A percentile compares a stretch with the other conserved stretches of the same genome.
These are phyloP conservation scores for Electrona antarctica DNA, from an alignment of 2,113 vertebrate species.

Conservation along the genomic window DNA sequence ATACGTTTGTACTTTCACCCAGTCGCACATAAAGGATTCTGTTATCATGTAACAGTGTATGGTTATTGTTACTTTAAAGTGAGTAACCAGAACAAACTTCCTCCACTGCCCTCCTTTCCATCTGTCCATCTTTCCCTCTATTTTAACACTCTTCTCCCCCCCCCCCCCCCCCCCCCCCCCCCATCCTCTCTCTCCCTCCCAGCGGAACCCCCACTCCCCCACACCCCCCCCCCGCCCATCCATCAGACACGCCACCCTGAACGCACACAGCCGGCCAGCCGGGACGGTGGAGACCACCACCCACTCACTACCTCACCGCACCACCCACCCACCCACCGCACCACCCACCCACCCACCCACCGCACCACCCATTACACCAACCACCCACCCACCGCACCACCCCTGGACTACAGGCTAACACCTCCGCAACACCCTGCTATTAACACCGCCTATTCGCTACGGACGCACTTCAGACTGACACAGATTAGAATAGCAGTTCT, in stretches of 20 bases:
- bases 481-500: background rate
- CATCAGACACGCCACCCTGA: slow-evolving; percentile 48
- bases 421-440: slow-evolving; percentile 14
- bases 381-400: slow-evolving; percentile 40
- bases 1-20: too few species aligned
- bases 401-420: background rate
- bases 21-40: too few species aligned
- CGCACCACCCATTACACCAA: slow-evolving; percentile 16
- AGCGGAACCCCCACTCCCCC: slow-evolving; percentile 52
- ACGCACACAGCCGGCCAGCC: background rate
- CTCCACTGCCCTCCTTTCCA: slow-evolving; percentile 36
- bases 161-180: slow-evolving; percentile 36
- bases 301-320: background rate
- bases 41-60: too few species aligned
- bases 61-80: too few species aligned
- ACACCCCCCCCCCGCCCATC: slow-evolving; percentile 52
- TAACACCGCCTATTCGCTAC: slow-evolving; percentile 37
- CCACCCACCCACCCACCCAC: slow-evolving; percentile 20
- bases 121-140: slow-evolving; percentile 18
- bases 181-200: slow-evolving; percentile 44
- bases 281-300: background rate
- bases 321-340: too few species aligned
- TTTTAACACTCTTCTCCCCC: slow-evolving; percentile 5
- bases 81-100: too few species aligned
- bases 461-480: background rate